Percentiles rank a stretch among this genome's conserved stretches.
Evolutionary conservation across 2,888 invertebrate species (phyloP).

Genomic region (Stenodema calcarata): DNA sequence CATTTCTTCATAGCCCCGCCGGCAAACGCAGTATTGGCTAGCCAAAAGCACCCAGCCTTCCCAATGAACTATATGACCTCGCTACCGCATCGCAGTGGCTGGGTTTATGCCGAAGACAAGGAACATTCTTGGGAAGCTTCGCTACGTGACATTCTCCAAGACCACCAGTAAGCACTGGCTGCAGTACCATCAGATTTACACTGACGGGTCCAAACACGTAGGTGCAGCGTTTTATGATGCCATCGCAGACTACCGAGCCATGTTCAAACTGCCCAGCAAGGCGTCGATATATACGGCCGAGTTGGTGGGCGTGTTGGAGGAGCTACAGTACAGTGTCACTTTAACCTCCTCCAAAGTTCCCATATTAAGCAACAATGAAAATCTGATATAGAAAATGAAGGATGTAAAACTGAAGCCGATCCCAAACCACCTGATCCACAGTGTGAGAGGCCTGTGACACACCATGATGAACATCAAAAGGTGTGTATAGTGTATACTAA

Average conservation of each 20-base stretch:
- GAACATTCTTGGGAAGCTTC: not conserved
- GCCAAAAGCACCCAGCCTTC: not conserved
- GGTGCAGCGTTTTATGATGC: not conserved
- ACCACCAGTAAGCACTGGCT: not conserved
- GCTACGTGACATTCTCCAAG: not conserved
- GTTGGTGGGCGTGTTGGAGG: not conserved
- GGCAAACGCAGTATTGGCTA: not conserved
- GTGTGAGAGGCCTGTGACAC: not conserved
- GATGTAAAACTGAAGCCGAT: not conserved
- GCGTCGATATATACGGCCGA: not conserved
- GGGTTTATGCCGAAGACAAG: not conserved
- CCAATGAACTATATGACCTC: not conserved
- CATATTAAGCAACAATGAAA: not conserved
- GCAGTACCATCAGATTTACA: too few relatives aligned
- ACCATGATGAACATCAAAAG: not conserved
- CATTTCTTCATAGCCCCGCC: not conserved
- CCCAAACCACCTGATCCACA: not conserved
- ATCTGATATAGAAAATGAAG: not conserved
- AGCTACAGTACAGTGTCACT: not conserved
- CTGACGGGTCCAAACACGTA: not conserved
- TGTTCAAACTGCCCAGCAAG: too few relatives aligned
- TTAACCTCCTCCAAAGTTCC: not conserved
- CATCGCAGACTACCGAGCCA: too few relatives aligned
- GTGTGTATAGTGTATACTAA: not conserved
- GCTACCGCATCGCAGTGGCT: not conserved